Conservation (phyloP, 2,888 invertebrate species). For the Stenodera caucasica region DNA sequence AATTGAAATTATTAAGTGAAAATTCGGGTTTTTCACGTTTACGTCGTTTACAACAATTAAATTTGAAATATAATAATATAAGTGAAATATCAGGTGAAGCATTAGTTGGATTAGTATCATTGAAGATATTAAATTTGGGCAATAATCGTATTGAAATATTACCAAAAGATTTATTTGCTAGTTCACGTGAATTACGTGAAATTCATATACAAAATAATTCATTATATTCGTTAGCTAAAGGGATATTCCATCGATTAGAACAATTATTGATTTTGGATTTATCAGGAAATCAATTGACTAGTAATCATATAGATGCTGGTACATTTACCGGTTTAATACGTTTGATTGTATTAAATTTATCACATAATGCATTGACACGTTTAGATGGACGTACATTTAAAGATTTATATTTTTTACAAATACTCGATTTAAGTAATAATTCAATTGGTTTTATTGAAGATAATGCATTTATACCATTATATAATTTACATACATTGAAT, state of each 20-base stretch:
- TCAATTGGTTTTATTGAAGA: constrained; percentile 75
- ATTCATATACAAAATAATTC: constrained; percentile 82
- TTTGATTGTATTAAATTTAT: constrained; percentile 75
- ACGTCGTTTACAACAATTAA: constrained; percentile 72
- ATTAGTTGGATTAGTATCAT: constrained; percentile 71
- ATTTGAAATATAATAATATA: constrained; percentile 76
- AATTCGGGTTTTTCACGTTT: constrained; percentile 74
- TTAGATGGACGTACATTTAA: constrained; percentile 76
- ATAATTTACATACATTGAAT: constrained; percentile 78
- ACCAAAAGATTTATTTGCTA: constrained; percentile 80
- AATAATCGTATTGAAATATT: constrained; percentile 79
- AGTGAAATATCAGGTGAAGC: constrained; percentile 76
- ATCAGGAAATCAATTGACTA: constrained; percentile 76
- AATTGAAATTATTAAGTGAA: constrained; percentile 69
- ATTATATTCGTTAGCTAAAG: constrained; percentile 77
- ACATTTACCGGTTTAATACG: constrained; percentile 78
- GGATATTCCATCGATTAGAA: constrained; percentile 73
- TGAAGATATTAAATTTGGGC: constrained; percentile 75
- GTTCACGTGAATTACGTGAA: constrained; percentile 76
- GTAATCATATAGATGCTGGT: constrained; percentile 80
- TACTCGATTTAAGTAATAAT: constrained; percentile 78
- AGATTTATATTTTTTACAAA: constrained; percentile 77
- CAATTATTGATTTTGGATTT: constrained; percentile 77
- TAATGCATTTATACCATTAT: constrained; percentile 75
- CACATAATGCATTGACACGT: constrained; percentile 74